phyloP scores from a whole-genome alignment of 1,140 invertebrate species.

The Drosophila sechellia region DNA sequence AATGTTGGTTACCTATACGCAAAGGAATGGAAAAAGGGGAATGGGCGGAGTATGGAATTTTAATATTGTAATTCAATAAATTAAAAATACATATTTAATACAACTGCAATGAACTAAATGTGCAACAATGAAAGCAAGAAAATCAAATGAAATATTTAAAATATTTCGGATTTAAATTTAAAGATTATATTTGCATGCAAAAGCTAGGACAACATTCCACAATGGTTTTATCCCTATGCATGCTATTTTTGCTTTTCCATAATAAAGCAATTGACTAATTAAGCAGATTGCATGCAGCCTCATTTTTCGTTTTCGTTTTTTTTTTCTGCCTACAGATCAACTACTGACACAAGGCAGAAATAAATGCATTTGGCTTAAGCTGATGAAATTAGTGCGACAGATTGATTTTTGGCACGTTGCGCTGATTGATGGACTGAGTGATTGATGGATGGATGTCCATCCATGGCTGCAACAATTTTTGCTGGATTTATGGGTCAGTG shows the following conservation, averaged over 20 bases:
- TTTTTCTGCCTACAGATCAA: not conserved
- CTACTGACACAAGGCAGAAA: not conserved
- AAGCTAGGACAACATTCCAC: not conserved
- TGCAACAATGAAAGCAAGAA: too few species aligned
- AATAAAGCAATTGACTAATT: constrained; percentile 10
- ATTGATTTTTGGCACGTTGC: constrained; percentile 33
- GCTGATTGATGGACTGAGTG: constrained; percentile 48
- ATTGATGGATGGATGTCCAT: constrained; percentile 28
- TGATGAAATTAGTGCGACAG: constrained; percentile 51
- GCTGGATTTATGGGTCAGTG: constrained; percentile 43
- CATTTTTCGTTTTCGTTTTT: not conserved
- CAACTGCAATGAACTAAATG: too few species aligned
- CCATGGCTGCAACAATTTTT: constrained; percentile 14
- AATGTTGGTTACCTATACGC: not conserved
- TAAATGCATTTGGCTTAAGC: constrained; percentile 23
- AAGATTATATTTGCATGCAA: too few species aligned
- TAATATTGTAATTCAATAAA: too few species aligned
- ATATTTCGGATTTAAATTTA: too few species aligned
- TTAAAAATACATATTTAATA: not conserved
- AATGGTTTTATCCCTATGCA: too few species aligned
- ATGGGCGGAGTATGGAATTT: not conserved
- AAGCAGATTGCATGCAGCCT: not conserved
- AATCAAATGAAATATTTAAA: too few species aligned
- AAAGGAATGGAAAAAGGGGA: not conserved
- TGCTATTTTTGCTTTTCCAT: not conserved